Conservation (phyloP, 2,797 vertebrate genomes). For the Scomberomorus guttatus region DNA sequence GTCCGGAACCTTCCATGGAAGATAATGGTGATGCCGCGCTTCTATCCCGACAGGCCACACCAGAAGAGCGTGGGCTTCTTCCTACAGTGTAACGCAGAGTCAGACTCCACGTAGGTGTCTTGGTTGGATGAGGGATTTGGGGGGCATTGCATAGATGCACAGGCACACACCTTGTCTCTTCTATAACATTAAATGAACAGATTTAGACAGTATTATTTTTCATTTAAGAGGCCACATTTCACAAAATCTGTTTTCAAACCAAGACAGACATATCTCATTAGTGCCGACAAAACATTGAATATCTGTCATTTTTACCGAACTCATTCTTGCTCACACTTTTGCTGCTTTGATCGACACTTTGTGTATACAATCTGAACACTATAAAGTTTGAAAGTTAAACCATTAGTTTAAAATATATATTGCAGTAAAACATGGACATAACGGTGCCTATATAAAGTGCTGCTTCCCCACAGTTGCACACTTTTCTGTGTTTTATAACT, state of each 20-base stretch:
- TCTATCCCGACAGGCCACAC: conserved; percentile 98
- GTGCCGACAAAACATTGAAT: not conserved
- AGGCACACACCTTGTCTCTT: not conserved
- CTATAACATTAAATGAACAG: not conserved
- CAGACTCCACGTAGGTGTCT: conserved; percentile 96
- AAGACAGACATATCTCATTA: not conserved
- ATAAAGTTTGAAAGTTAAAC: not conserved
- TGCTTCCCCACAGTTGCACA: not conserved
- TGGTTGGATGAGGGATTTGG: not conserved
- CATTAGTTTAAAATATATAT: not conserved
- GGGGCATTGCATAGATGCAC: not conserved
- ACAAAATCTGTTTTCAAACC: not conserved
- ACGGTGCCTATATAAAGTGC: not conserved
- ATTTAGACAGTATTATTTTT: not conserved
- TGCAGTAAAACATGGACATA: not conserved
- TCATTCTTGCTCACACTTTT: not conserved
- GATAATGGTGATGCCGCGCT: conserved; percentile 99
- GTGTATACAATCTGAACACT: not conserved
- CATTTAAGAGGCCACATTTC: not conserved
- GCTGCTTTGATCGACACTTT: not conserved
- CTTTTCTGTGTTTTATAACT: conserved; percentile 3
- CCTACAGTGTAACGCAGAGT: conserved; percentile 99
- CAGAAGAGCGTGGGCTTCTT: conserved; percentile 99
- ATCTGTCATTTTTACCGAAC: not conserved
- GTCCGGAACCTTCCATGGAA: conserved; percentile 99